Evolutionary conservation across 2,113 vertebrate genomes (phyloP), one percentile per base, ranked within the genome.

Genomic region (Sprattus sprattus): DNA sequence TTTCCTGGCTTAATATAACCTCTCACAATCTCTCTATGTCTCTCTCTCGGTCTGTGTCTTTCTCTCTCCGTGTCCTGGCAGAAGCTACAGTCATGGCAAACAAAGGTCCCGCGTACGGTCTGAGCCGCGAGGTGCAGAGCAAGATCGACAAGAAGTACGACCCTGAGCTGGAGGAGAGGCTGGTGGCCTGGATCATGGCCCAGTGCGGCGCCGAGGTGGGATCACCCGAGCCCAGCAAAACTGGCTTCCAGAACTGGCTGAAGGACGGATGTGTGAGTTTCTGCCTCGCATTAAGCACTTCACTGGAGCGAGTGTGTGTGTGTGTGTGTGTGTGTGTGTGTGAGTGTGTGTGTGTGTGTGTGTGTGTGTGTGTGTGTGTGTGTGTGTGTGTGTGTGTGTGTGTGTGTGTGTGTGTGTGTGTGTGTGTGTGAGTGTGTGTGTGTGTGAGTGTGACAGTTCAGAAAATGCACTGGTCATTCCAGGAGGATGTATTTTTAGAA

Each of bases 71-170:
- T 88, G 71, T 78, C 28, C 71, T 78, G 25, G 32, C 71, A 78
- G 71, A 78, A 93, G 91, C 83, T 90, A 82, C 75, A 89, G 28
- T 52, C 44, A 95, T 95, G 95, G 88, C 94, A 86, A 94, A 94
- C 92, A 91, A 85, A 86, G 94, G 93, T 89, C 94, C 92, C 11
- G 1, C 87, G 2, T 95, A 92, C 0, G 95, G 95, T 87, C 82
- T 95, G 88, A 93, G 84, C 92, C 95, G 93, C 0, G 98, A 98
- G 0, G 96, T 99, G 28, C 97, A 97, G 82, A 96, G 92, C 86
- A 99, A 97, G 90, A 99, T 99, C 0, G 98, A 99, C 92, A 99
- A 97, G 95, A 99, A 99, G 90, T 99, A 99, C 0, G 97, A 99
- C 0, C 94, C 96, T 0, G 98, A 99, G n/a, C 94, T 99, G 93